These are phyloP conservation scores for Caloenas nicobarica DNA, from an alignment of 2,113 vertebrate genomes.

Conservation along the genomic window DNA sequence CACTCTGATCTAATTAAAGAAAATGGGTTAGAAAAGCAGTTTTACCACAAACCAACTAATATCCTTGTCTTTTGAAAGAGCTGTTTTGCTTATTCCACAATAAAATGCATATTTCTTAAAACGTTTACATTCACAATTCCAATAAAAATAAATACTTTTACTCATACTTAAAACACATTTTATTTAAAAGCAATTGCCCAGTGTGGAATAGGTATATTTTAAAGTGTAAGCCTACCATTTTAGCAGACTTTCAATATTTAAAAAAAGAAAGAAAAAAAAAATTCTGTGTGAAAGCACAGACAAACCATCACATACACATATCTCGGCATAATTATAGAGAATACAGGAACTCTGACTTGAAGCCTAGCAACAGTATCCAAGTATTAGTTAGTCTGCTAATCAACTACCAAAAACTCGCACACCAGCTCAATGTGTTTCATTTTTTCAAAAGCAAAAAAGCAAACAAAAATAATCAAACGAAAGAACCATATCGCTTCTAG, in stretches of 20 bases:
- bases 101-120: background rate
- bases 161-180: background rate
- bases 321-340: slow-evolving; percentile 70
- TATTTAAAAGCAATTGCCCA: background rate
- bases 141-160: background rate
- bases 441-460: background rate
- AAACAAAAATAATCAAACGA: slow-evolving; percentile 4
- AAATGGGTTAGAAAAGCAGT: slow-evolving; percentile 23
- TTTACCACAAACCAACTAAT: background rate
- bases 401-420: slow-evolving; percentile 70
- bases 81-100: background rate
- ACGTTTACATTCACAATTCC: background rate
- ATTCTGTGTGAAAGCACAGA: slow-evolving; percentile 61
- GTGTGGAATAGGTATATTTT: background rate
- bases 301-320: slow-evolving; percentile 54
- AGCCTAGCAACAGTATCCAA: slow-evolving; percentile 84
- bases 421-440: slow-evolving; percentile 44
- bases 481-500: slow-evolving; percentile 5
- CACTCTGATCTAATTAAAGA: background rate
- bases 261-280: slow-evolving; percentile 4
- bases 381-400: slow-evolving; percentile 72
- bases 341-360: slow-evolving; percentile 66
- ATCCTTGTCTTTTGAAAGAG: background rate
- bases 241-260: background rate
- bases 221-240: background rate